A percentile compares a stretch with the other conserved stretches of the same genome.
phyloP scores from a whole-genome alignment of 2,888 invertebrate genomes.

The Cylindroiulus punctatus region DNA sequence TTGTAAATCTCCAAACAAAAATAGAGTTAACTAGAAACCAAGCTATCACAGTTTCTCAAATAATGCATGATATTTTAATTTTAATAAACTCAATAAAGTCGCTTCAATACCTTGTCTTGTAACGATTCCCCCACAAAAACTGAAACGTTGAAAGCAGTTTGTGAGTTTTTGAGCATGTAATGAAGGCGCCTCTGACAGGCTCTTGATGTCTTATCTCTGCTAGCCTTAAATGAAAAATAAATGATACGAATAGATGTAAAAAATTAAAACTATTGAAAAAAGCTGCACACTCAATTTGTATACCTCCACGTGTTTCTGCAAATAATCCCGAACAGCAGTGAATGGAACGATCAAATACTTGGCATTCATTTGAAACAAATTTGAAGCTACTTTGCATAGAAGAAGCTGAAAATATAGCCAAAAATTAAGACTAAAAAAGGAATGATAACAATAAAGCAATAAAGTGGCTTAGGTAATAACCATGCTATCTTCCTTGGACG shows the following conservation, averaged over 20 bases:
- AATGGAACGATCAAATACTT: constrained; percentile 63
- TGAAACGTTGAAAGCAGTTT: constrained; percentile 72
- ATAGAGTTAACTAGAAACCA: no score
- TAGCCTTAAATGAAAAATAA: constrained; percentile 61
- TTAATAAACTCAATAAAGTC: not conserved
- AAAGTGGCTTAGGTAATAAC: constrained; percentile 57
- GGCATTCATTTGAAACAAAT: constrained; percentile 69
- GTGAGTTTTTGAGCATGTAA: constrained; percentile 73
- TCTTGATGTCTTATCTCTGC: constrained; percentile 75
- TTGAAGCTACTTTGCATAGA: constrained; percentile 74
- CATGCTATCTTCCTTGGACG: constrained; percentile 75
- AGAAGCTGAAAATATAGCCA: constrained; percentile 67
- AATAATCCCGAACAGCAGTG: constrained; percentile 62
- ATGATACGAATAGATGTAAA: constrained; percentile 41
- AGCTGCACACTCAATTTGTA: not conserved
- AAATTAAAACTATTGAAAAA: not conserved
- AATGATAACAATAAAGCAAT: not conserved
- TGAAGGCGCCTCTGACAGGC: constrained; percentile 75
- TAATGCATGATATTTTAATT: no score
- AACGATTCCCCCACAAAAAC: constrained; percentile 73
- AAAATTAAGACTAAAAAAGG: not conserved
- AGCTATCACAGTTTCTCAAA: not conserved
- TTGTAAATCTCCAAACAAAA: no score
- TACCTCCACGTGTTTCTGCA: constrained; percentile 62
- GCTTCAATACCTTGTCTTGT: constrained; percentile 68